A percentile compares a stretch with the other conserved stretches of the same genome.
These are phyloP conservation scores for Ophthalmolycus amberensis DNA, from an alignment of 2,113 vertebrate genomes.

Conservation along the genomic window DNA sequence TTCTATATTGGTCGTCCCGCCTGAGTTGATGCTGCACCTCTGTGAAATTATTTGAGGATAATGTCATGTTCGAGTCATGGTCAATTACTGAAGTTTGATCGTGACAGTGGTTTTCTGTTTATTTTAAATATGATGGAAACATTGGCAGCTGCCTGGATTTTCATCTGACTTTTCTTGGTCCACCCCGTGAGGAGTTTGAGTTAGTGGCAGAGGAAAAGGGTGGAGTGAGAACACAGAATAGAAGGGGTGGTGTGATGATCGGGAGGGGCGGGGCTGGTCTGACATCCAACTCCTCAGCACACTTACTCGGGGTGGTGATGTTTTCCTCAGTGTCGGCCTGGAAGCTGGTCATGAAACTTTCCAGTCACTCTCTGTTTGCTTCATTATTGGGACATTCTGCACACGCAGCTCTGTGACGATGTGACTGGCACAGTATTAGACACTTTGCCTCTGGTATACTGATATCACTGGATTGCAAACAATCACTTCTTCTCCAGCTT, in stretches of 20 bases:
- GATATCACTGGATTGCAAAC: background rate
- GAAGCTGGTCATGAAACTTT: slow-evolving; percentile 51
- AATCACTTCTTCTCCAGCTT: background rate
- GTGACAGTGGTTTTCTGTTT: slow-evolving; percentile 19
- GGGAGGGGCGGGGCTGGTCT: slow-evolving; percentile 33
- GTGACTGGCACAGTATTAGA: background rate
- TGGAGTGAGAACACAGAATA: slow-evolving; percentile 37
- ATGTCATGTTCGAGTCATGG: slow-evolving; percentile 10
- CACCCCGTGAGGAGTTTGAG: slow-evolving; percentile 4
- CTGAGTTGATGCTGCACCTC: slow-evolving; percentile 1
- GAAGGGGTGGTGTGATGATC: slow-evolving; percentile 34
- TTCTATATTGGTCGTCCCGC: background rate
- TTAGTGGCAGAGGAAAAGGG: slow-evolving; percentile 40
- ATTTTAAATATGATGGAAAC: slow-evolving; percentile 20
- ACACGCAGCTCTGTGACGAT: slow-evolving; percentile 7
- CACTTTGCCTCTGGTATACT: background rate
- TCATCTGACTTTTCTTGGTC: background rate
- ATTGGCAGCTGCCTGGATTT: slow-evolving; percentile 12
- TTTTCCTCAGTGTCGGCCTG: slow-evolving; percentile 44
- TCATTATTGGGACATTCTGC: slow-evolving; percentile 36
- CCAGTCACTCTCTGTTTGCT: slow-evolving; percentile 35
- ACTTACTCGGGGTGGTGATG: slow-evolving; percentile 43
- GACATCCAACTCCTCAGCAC: slow-evolving; percentile 45
- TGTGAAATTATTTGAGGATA: background rate
- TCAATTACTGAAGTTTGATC: slow-evolving; percentile 17